Conservation (phyloP, 1,140 invertebrate genomes). For the Drosophila bifasciata region DNA sequence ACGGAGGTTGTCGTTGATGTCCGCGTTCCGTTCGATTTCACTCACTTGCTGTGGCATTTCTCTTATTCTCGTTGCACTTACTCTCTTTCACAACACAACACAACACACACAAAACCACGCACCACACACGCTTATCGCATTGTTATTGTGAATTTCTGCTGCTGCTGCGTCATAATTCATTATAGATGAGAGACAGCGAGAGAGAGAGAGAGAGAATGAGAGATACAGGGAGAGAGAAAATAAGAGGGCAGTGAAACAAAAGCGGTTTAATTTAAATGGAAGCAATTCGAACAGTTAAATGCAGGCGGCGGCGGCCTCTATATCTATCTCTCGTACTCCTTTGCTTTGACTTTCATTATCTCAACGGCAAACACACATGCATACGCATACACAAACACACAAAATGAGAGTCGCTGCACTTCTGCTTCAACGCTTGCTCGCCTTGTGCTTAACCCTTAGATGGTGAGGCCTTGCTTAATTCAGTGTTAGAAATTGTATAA, state of each 20-base stretch:
- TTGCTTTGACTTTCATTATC: constrained; percentile 39
- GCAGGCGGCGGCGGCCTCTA: constrained; percentile 7
- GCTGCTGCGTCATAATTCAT: constrained; percentile 43
- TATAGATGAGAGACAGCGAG: constrained; percentile 28
- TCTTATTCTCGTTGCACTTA: constrained; percentile 11
- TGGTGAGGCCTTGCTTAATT: no score
- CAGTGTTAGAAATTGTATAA: no score
- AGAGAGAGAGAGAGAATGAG: constrained; percentile 17
- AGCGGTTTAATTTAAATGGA: constrained; percentile 34
- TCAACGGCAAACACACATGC: constrained; percentile 2
- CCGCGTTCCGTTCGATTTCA: constrained; percentile 23
- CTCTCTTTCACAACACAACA: not conserved
- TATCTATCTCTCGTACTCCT: not conserved
- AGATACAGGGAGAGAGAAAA: constrained; percentile 19
- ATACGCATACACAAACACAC: constrained; percentile 1
- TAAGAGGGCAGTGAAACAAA: constrained; percentile 5
- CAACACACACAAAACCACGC: no score
- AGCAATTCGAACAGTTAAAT: constrained; percentile 32
- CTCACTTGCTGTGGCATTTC: constrained; percentile 48
- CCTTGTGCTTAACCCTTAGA: constrained; percentile 45
- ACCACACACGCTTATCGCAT: constrained; percentile 42
- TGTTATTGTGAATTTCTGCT: constrained; percentile 36
- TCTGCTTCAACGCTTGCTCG: constrained; percentile 28
- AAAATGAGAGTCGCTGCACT: constrained; percentile 45
- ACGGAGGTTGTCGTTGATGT: constrained; percentile 44